These are phyloP conservation scores for Arctia plantaginis DNA, from an alignment of 2,888 invertebrate genomes.

Conservation along the genomic window DNA sequence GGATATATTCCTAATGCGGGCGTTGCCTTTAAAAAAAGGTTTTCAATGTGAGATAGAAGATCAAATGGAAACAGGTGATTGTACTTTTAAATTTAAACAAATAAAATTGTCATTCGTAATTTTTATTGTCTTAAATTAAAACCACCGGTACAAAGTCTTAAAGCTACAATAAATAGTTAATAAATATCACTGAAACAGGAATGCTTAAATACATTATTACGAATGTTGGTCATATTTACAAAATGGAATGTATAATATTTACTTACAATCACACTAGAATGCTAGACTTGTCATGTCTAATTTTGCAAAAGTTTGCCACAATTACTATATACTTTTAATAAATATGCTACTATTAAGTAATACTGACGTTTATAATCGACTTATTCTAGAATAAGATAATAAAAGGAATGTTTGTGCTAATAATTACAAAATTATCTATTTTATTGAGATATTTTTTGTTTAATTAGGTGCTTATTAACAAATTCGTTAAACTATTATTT, in stretches of 20 bases:
- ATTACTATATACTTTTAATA: neutral
- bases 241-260: slow-evolving; percentile 30
- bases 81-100: neutral
- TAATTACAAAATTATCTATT: slow-evolving; percentile 1
- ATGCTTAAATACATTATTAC: slow-evolving; percentile 51
- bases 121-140: slow-evolving; percentile 55
- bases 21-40: too few species aligned
- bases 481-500: neutral
- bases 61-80: neutral
- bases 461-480: neutral
- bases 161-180: slow-evolving; percentile 74
- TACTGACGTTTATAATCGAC: slow-evolving; percentile 59
- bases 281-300: neutral
- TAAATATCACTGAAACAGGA: slow-evolving; percentile 61
- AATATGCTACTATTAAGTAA: slow-evolving; percentile 52
- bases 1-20: too few species aligned
- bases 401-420: slow-evolving; percentile 3
- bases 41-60: too few species aligned
- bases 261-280: slow-evolving; percentile 21
- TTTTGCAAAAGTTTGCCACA: neutral
- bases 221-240: slow-evolving; percentile 56
- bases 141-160: slow-evolving; percentile 64
- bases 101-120: neutral
- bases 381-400: slow-evolving; percentile 23
- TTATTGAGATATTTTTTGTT: neutral